phyloP scores from a whole-genome alignment of 1,140 invertebrate genomes.

The Latrodectus geometricus region DNA sequence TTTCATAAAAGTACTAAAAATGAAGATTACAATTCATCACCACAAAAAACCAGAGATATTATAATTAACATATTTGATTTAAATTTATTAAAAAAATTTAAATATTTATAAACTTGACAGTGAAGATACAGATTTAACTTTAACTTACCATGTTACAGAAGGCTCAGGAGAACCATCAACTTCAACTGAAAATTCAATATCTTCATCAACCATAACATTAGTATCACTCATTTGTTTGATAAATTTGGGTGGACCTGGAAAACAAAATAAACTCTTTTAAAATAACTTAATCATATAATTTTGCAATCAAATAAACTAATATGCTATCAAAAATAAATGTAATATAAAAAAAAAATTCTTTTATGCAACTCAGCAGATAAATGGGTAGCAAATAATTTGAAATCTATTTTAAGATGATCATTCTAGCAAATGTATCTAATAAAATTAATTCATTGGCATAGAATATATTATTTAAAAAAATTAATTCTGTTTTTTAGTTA shows the following conservation, averaged over 20 bases:
- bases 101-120: neutral
- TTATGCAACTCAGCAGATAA: too few relatives aligned
- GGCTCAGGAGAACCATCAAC: slow-evolving; percentile 86
- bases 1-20: too few relatives aligned
- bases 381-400: too few relatives aligned
- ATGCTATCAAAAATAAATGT: too few relatives aligned
- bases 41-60: too few relatives aligned
- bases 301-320: neutral
- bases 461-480: too few relatives aligned
- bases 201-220: slow-evolving; percentile 77
- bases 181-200: slow-evolving; percentile 79
- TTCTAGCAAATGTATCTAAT: too few relatives aligned
- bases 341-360: too few relatives aligned
- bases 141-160: slow-evolving; percentile 79
- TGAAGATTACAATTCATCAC: too few relatives aligned
- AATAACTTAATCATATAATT: neutral
- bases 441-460: too few relatives aligned
- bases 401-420: too few relatives aligned
- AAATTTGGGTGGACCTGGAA: slow-evolving; percentile 78
- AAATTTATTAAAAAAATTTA: neutral
- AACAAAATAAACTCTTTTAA: slow-evolving; percentile 74
- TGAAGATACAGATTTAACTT: neutral
- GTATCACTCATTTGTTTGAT: slow-evolving; percentile 82
- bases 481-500: too few relatives aligned
- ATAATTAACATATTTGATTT: neutral